Conservation (phyloP, 2,113 vertebrate genomes). For the Silurus asotus region DNA sequence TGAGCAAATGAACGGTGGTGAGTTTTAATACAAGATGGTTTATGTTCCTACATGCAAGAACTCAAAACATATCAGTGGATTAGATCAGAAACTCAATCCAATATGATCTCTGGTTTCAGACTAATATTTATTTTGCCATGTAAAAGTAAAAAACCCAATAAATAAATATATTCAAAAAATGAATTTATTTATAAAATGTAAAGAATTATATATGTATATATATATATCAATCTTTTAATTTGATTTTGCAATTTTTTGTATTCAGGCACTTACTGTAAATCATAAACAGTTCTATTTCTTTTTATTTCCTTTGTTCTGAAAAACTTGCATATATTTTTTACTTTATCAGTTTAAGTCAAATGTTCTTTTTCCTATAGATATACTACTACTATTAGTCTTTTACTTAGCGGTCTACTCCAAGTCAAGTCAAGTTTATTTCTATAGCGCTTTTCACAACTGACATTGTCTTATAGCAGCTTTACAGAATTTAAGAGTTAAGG, state of each 20-base stretch:
- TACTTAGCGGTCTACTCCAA: no score
- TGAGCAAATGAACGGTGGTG: background rate
- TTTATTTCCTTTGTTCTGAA: background rate
- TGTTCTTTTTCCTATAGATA: background rate
- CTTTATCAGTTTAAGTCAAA: no score
- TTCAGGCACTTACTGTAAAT: background rate
- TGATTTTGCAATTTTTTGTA: background rate
- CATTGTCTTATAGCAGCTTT: no score
- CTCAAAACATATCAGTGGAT: background rate
- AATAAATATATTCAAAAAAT: background rate
- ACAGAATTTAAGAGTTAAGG: no score
- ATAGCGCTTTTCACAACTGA: no score
- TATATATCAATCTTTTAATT: background rate
- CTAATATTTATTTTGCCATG: background rate
- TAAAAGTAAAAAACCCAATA: background rate
- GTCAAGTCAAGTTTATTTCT: no score
- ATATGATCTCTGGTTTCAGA: background rate
- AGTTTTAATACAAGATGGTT: background rate
- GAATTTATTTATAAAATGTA: no score
- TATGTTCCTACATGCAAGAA: background rate
- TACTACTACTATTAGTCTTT: background rate
- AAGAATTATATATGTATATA: no score
- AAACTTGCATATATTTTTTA: background rate
- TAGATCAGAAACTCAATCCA: background rate
- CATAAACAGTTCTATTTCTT: background rate